phyloP scores from a whole-genome alignment of 2,888 invertebrate species.

The Drosophila macrospina region DNA sequence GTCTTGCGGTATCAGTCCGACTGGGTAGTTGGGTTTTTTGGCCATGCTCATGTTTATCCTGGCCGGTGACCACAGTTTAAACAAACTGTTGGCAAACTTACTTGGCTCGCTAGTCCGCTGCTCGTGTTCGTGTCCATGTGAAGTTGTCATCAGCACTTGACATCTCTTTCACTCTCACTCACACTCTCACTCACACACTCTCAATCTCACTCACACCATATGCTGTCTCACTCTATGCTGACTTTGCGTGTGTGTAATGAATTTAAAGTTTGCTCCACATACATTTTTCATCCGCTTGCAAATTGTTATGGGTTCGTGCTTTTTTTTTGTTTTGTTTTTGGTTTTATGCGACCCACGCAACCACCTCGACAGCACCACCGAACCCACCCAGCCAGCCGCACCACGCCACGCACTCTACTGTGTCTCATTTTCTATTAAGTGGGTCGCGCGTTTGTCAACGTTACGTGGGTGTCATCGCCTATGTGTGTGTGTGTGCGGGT shows the following conservation, averaged over 20 bases:
- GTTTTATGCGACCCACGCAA: constrained; percentile 45
- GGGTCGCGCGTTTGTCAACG: constrained; percentile 57
- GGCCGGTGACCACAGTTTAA: constrained; percentile 73
- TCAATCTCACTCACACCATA: background rate
- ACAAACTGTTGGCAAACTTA: constrained; percentile 64
- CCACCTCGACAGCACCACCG: constrained; percentile 4
- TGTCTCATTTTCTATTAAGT: constrained; percentile 72
- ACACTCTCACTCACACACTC: constrained; percentile 4
- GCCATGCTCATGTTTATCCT: constrained; percentile 39
- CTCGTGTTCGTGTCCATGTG: constrained; percentile 37
- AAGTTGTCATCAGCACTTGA: constrained; percentile 65
- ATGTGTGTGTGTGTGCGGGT: constrained; percentile 14
- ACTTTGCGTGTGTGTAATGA: constrained; percentile 79
- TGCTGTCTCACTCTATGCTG: constrained; percentile 23
- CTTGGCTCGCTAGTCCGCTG: constrained; percentile 24
- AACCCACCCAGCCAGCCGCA: no score
- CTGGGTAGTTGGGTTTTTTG: constrained; percentile 27
- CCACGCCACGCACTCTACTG: background rate
- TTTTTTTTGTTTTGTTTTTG: background rate
- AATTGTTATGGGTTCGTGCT: constrained; percentile 71
- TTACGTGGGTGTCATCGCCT: constrained; percentile 46
- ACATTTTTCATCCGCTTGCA: constrained; percentile 78
- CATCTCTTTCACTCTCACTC: constrained; percentile 10
- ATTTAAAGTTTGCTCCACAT: constrained; percentile 78
- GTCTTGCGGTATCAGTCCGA: constrained; percentile 12